Evolutionary conservation across 2,113 vertebrate genomes (phyloP).

Genomic region (Oceanites oceanicus): DNA sequence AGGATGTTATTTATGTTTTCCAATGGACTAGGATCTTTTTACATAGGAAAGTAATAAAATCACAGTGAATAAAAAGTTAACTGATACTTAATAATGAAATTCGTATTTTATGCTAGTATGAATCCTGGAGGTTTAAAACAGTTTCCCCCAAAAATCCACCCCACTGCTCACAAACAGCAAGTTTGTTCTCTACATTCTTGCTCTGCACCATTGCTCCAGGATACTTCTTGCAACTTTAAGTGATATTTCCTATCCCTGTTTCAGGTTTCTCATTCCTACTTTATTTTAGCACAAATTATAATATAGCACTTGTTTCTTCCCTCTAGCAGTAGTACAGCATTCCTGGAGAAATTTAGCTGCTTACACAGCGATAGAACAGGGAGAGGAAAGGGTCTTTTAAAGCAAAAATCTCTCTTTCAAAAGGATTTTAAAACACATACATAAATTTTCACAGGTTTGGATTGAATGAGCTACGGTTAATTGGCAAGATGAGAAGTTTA

Average conservation of each 20-base stretch:
- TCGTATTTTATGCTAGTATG: fast-evolving
- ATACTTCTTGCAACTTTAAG: not conserved
- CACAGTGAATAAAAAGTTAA: not conserved
- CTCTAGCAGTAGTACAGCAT: not conserved
- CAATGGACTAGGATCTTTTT: not conserved
- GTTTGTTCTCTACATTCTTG: not conserved
- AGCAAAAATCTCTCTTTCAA: not conserved
- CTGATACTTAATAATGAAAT: not conserved
- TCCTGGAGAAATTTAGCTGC: not conserved
- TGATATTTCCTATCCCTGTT: not conserved
- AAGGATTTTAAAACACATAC: not conserved
- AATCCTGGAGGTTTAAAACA: not conserved
- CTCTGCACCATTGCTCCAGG: not conserved
- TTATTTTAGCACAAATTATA: not conserved
- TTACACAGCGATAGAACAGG: not conserved
- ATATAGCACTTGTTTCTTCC: not conserved
- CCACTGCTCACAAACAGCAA: not conserved
- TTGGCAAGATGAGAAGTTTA: not conserved
- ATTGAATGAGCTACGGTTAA: not conserved
- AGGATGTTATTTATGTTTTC: not conserved
- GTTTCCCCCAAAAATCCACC: not conserved
- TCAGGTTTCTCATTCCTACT: not conserved
- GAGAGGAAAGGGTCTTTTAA: not conserved
- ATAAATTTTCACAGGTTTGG: not conserved
- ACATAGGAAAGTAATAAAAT: not conserved